These are phyloP conservation scores for Yponomeuta sedellus DNA, from an alignment of 2,888 invertebrate species.

Conservation along the genomic window DNA sequence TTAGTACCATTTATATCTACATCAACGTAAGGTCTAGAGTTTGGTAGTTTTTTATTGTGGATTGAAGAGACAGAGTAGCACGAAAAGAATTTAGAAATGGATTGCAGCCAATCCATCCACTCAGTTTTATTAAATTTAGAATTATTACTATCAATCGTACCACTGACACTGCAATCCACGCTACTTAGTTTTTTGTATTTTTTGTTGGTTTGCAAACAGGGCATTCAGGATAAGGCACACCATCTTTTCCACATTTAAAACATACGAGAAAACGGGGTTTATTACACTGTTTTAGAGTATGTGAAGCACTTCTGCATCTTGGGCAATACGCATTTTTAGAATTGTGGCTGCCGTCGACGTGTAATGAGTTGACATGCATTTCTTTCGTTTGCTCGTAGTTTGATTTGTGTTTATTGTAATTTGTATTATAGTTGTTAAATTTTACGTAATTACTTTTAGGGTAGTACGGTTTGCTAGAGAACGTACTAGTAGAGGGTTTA, in stretches of 20 bases:
- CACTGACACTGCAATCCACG: conserved; percentile 3
- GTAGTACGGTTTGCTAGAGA: neutral
- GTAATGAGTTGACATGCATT: too few species aligned
- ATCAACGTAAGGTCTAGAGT: conserved; percentile 23
- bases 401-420: neutral
- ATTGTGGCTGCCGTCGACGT: too few species aligned
- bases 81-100: too few species aligned
- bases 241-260: conserved; percentile 2
- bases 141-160: conserved; percentile 4
- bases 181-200: neutral
- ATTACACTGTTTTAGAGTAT: too few species aligned
- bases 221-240: conserved; percentile 1
- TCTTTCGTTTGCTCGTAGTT: neutral
- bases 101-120: too few species aligned
- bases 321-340: too few species aligned
- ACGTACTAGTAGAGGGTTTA: neutral
- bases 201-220: neutral
- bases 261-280: neutral
- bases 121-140: too few species aligned
- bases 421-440: neutral
- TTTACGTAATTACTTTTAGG: neutral
- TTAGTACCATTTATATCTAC: conserved; percentile 15
- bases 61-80: conserved; percentile 3
- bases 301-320: too few species aligned
- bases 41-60: conserved; percentile 13